These are phyloP conservation scores for Esox lucius DNA, from an alignment of 2,797 vertebrate genomes.

Conservation along the genomic window DNA sequence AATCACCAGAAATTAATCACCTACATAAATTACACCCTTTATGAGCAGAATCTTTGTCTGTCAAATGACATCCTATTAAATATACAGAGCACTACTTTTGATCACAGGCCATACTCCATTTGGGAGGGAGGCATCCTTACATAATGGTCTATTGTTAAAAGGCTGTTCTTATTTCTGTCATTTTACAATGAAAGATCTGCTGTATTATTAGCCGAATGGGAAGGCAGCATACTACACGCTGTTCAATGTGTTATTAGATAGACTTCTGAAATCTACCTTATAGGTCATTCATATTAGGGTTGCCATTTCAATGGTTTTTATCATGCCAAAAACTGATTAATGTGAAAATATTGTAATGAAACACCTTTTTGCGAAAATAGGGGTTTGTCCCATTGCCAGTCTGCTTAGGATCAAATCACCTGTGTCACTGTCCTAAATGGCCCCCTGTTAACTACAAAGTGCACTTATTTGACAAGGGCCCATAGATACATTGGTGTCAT, in stretches of 20 bases:
- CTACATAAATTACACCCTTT: neutral
- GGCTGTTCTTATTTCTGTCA: neutral
- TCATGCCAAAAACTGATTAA: constrained; percentile 3
- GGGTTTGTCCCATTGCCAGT: neutral
- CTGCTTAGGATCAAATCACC: neutral
- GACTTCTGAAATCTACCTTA: neutral
- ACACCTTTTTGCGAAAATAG: neutral
- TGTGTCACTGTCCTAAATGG: neutral
- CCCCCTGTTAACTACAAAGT: neutral
- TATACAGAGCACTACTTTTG: too few species aligned
- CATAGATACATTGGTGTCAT: neutral
- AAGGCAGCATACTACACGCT: neutral
- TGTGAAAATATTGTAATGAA: constrained; percentile 5
- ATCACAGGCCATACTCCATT: too few species aligned
- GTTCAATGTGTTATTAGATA: neutral
- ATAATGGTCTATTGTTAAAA: neutral
- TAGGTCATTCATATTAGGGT: neutral
- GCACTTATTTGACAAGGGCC: neutral
- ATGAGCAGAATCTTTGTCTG: neutral
- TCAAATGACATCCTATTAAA: too few species aligned
- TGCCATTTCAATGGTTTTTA: neutral
- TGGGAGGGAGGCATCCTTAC: too few species aligned
- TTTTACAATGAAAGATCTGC: neutral
- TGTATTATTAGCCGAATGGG: neutral
- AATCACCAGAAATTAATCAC: neutral